Evolutionary conservation across 1,140 invertebrate genomes (phyloP), one percentile per base, ranked within the genome.

Genomic region (Cepaea nemoralis): DNA sequence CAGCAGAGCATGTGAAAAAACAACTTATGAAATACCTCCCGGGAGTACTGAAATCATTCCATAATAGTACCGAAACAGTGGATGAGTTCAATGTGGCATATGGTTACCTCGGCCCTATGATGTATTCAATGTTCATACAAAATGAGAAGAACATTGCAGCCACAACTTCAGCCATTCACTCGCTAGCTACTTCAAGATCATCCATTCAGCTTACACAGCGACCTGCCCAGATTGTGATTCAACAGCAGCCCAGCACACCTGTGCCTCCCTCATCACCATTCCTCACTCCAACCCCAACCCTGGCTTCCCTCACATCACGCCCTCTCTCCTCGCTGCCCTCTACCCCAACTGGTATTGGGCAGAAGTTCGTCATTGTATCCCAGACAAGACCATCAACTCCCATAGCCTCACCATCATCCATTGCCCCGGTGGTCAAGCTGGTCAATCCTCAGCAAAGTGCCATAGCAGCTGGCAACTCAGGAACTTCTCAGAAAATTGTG

Each of bases 1-100:
- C 97, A n/a, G 96, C 96, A 50, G 95, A 96, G 22, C 97, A 98
- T 89, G 97, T 99, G 86, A 97, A 97, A 91, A 94, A 95, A 81
- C 93, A 97, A 84, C 91, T 98, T 73, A 93, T 96, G 86, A 98
- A 98, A 94, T 94, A 96, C 55, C 93, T 98, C 19, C 94, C 95
- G 22, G 96, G 97, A 0, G 94, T 98, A 33, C 91, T 98, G 39
- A 97, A 97, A 90, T 94, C 94, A 48, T 93, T 95, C 69, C 93
- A 95, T 59, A 92, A 93, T 80, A 92, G 94, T 14, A 96, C 96
- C 0, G 97, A 98, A 91, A 93, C 93, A 79, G 89, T 96, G 0
- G 97, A 98, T 40, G 97, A 98, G 22, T 99, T 97, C 89, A 96
- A 94, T 90, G 90, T 90, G 48, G 96, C 97, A 85, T 98, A 94